Evolutionary conservation across 2,888 invertebrate genomes (phyloP), one percentile per base, ranked within the genome.

Genomic region (Oxycera nigricornis): DNA sequence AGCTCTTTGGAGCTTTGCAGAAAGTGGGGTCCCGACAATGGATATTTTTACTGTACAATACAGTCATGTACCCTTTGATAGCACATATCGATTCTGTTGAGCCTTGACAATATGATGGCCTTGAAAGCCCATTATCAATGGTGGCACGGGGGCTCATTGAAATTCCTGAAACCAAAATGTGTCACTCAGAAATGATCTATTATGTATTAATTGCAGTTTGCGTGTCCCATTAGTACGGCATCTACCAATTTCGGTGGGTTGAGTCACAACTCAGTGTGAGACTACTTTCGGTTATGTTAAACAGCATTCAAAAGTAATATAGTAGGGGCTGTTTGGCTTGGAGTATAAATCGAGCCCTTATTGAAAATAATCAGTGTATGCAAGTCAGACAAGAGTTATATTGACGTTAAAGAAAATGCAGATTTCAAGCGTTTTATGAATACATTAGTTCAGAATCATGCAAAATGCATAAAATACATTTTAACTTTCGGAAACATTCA

Each of bases 141-240:
- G 52, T 14, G n/a, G 52, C 31, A 52, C 35, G 70, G 70, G 9
- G 70, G 70, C 59, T 61, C 46, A 73, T 62, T 73, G 61, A 62
- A 73, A 73, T 73, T 73, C 50, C 62, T 50, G 73, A 61, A 74
- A 74, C 74, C 74, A 74, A 68, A 74, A 74, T 74, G 31, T 74
- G 74, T 74, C 74, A 74, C 67, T 70, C 68, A 59, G 61, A 41
- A 68, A 74, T 70, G 74, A 74, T 74, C 74, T 74, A 74, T 74
- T 68, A 74, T 74, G 61, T 59, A 74, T 74, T 74, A 74, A 74
- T 74, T 74, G 74, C 74, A 74, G 74, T 70, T 74, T 74, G 74
- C 74, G 74, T 74, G 74, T 61, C 59, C 72, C 59, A 72, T 59
- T 72, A 59, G 72, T 22, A 55, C 35, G 22, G 22, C 31, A 57